A percentile compares a stretch with the other conserved stretches of the same genome.
Conservation (phyloP, 2,888 invertebrate genomes). For the Drosophila recens region DNA sequence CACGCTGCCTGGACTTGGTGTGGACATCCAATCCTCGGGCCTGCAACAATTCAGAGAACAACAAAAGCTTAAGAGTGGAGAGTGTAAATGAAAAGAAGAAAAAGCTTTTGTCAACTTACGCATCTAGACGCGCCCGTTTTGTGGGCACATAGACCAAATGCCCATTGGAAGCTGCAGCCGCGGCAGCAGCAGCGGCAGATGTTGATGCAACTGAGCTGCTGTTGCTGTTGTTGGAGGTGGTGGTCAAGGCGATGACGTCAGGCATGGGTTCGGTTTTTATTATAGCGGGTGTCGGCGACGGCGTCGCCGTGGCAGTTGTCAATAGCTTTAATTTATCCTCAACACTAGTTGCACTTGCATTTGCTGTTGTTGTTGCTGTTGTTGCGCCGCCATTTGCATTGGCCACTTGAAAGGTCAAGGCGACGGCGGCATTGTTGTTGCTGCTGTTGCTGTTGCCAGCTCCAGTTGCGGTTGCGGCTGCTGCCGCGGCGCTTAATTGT, state of each 20-base stretch:
- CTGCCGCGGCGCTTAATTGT: constrained; percentile 72
- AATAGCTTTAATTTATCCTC: constrained; percentile 82
- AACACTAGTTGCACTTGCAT: constrained; percentile 42
- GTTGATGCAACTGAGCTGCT: constrained; percentile 43
- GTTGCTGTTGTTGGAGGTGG: constrained; percentile 34
- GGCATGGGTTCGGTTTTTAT: constrained; percentile 85
- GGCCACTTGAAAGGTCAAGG: constrained; percentile 60
- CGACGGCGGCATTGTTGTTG: constrained; percentile 43
- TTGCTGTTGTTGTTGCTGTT: constrained; percentile 18
- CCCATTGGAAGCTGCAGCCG: constrained; percentile 84
- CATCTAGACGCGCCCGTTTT: constrained; percentile 86
- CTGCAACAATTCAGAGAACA: constrained; percentile 52
- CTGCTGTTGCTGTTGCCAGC: constrained; percentile 40
- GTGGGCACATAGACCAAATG: constrained; percentile 84
- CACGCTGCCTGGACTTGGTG: constrained; percentile 87
- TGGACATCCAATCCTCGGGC: constrained; percentile 88
- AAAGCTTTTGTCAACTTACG: constrained; percentile 73
- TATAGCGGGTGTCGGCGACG: constrained; percentile 65
- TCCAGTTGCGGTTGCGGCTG: constrained; percentile 59
- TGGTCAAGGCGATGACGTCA: constrained; percentile 79
- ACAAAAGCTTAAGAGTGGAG: neutral
- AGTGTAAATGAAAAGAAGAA: neutral
- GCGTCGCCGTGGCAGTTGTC: constrained; percentile 62
- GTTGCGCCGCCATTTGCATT: constrained; percentile 58
- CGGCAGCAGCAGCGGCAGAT: constrained; percentile 64